A percentile compares a stretch with the other conserved stretches of the same genome.
These are phyloP conservation scores for Archaeoteleia sp. DNA, from an alignment of 2,888 invertebrate species.

Conservation along the genomic window DNA sequence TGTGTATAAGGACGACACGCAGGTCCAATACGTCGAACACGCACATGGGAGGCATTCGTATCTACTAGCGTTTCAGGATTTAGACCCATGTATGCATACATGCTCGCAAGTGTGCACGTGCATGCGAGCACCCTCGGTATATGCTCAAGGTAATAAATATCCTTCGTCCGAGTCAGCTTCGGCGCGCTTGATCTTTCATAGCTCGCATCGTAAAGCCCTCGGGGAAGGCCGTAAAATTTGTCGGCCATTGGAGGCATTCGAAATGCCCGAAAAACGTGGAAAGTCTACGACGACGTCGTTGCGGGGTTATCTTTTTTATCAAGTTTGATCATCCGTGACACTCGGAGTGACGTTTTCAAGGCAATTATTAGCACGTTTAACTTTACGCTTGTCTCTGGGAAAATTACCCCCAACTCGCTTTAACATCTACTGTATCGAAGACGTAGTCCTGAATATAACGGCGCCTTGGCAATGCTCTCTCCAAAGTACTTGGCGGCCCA, in stretches of 20 bases:
- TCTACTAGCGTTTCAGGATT: conserved; percentile 6
- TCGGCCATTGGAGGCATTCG: conserved; percentile 58
- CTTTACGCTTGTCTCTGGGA: too few relatives aligned
- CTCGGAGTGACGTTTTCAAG: too few relatives aligned
- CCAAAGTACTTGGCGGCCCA: too few relatives aligned
- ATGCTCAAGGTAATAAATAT: conserved; percentile 67
- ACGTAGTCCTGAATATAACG: too few relatives aligned
- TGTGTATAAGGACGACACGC: not conserved
- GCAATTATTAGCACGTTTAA: too few relatives aligned
- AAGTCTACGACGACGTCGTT: conserved; percentile 1
- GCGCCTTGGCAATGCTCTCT: too few relatives aligned
- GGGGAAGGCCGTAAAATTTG: conserved; percentile 64
- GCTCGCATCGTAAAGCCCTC: conserved; percentile 64
- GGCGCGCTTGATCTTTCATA: conserved; percentile 68
- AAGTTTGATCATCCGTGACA: not conserved
- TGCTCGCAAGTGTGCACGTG: not conserved
- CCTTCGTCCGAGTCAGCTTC: conserved; percentile 63
- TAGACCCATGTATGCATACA: not conserved
- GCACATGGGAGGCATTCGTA: conserved; percentile 17
- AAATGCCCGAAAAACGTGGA: conserved; percentile 10
- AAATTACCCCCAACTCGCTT: too few relatives aligned
- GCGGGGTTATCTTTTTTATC: conserved; percentile 9
- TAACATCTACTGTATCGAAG: too few relatives aligned
- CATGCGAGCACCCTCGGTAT: conserved; percentile 42
- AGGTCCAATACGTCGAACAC: conserved; percentile 15